Evolutionary conservation across 2,888 invertebrate genomes (phyloP).

Genomic region (Heliconius charithonia): DNA sequence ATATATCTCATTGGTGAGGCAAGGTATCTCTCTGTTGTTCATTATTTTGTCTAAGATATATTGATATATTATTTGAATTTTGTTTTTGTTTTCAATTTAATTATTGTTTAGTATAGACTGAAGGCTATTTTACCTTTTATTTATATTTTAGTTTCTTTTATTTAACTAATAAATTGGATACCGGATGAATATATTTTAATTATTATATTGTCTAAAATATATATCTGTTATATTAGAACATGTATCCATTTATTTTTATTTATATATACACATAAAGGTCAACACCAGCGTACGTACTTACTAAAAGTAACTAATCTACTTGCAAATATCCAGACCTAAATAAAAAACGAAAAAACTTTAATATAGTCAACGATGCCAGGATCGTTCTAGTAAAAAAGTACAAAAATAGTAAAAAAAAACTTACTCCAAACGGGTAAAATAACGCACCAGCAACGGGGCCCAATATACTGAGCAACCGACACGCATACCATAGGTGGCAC

Average conservation of each 20-base stretch:
- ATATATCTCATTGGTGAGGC: slow-evolving; percentile 22
- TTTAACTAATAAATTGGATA: no score
- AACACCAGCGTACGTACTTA: neutral
- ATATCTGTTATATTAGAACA: no score
- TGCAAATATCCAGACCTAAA: neutral
- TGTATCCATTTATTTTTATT: no score
- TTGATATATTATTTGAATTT: no score
- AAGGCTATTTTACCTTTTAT: no score
- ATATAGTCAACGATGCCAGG: slow-evolving; percentile 18
- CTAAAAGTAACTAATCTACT: neutral
- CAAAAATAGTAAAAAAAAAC: slow-evolving; percentile 17
- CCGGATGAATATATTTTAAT: no score
- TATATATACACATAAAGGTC: neutral
- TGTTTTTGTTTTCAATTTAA: no score
- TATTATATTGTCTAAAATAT: no score
- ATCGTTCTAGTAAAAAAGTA: slow-evolving; percentile 13
- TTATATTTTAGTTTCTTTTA: no score
- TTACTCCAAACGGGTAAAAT: slow-evolving; percentile 20
- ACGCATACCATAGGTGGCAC: slow-evolving; percentile 28
- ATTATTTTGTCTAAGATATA: neutral
- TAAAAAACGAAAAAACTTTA: slow-evolving; percentile 5
- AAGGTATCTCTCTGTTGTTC: neutral
- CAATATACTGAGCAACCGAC: slow-evolving; percentile 25
- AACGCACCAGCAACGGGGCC: slow-evolving; percentile 18
- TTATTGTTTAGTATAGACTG: no score